Conservation (phyloP, 2,797 vertebrate genomes). For the Sandelia bainsii region DNA sequence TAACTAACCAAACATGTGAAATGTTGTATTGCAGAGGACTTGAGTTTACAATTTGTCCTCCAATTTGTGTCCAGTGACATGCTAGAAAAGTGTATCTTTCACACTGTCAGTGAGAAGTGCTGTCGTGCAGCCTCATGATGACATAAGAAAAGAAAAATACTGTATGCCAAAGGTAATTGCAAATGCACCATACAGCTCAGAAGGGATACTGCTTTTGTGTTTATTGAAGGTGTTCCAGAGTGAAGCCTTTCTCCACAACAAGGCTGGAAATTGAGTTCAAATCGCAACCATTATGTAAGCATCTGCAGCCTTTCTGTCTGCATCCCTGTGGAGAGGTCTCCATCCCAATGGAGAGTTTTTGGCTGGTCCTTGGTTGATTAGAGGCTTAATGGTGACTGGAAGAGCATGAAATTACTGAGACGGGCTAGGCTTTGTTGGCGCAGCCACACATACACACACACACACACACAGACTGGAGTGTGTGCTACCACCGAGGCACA, state of each 20-base stretch:
- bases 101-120: not conserved
- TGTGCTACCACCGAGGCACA: not conserved
- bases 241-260: conserved; percentile 14
- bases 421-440: conserved; percentile 40
- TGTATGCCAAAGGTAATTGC: too few species aligned
- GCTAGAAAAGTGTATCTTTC: not conserved
- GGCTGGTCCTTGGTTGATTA: conserved; percentile 52
- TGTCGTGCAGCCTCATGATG: too few species aligned
- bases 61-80: not conserved
- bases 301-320: conserved; percentile 46
- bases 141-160: too few species aligned
- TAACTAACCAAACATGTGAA: not conserved
- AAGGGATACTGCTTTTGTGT: conserved; percentile 11
- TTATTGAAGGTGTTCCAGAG: conserved; percentile 23
- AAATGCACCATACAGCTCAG: not conserved
- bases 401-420: conserved; percentile 63
- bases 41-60: not conserved
- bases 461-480: conserved; percentile 15
- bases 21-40: not conserved
- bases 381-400: conserved; percentile 58
- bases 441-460: too few species aligned
- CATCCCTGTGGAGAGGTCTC: conserved; percentile 52
- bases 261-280: conserved; percentile 28
- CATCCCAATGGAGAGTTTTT: conserved; percentile 53
- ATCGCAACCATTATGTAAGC: conserved; percentile 48